These are phyloP conservation scores for Aurelia sp. DNA, from an alignment of 30 jellyfish, hydroid and myxozoan genomes.

Conservation along the genomic window DNA sequence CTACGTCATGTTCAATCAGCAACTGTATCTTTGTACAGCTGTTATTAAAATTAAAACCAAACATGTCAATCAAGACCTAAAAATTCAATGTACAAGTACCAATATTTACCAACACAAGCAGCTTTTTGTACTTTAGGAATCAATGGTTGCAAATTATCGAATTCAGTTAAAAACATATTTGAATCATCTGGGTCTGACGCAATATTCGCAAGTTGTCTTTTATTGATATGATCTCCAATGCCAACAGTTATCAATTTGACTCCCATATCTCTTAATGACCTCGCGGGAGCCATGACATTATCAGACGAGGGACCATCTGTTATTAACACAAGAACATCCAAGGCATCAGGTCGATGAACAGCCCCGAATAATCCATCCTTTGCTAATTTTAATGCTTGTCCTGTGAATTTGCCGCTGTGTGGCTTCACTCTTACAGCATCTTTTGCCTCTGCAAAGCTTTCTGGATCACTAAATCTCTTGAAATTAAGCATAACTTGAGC, in stretches of 20 bases:
- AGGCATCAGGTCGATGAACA: slow-evolving; percentile 93
- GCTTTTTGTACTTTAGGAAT: slow-evolving; percentile 92
- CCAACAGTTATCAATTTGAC: slow-evolving; percentile 92
- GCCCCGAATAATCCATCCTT: slow-evolving; percentile 88
- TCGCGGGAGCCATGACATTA: slow-evolving; percentile 91
- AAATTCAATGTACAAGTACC: background rate
- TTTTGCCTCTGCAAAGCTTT: slow-evolving; percentile 90
- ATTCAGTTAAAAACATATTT: slow-evolving; percentile 93
- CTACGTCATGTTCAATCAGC: no score
- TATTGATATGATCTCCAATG: slow-evolving; percentile 89
- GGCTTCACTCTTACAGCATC: slow-evolving; percentile 97
- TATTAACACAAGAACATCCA: slow-evolving; percentile 83
- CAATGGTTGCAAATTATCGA: slow-evolving; percentile 86
- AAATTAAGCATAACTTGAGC: slow-evolving; percentile 97
- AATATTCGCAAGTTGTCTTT: slow-evolving; percentile 79
- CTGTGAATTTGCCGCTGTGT: slow-evolving; percentile 92
- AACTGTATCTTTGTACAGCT: no score
- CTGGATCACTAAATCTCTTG: slow-evolving; percentile 92
- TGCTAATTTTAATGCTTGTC: slow-evolving; percentile 93
- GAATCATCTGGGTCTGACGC: slow-evolving; percentile 98
- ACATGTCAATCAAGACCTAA: background rate
- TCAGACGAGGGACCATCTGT: slow-evolving; percentile 97
- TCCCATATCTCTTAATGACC: slow-evolving; percentile 96
- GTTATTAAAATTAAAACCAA: no score
- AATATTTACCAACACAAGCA: slow-evolving; percentile 90